Evolutionary conservation across 2,888 invertebrate genomes (phyloP), one percentile per base, ranked within the genome.

Genomic region (Ariolimax columbianus): DNA sequence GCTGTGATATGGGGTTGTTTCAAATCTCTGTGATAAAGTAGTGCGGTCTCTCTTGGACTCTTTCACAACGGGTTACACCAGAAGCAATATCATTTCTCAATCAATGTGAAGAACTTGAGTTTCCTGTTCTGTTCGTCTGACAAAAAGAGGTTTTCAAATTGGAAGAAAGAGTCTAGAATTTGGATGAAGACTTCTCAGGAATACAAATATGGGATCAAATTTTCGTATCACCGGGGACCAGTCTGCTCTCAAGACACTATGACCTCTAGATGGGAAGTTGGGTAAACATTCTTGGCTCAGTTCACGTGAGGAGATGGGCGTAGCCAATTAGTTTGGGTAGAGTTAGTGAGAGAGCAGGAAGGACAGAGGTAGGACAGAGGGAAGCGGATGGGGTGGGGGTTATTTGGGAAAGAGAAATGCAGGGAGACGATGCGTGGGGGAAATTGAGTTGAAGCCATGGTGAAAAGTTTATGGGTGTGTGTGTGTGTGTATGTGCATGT

Each of bases 131-230:
- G 38, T 38, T 26, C 70, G 40, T 9, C 23, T 36, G 23, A 38
- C 40, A 70, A 38, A 3, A 70, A 40, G 70, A 70, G 30, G 14
- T 38, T 40, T 70, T 70, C 38, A 70, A 70, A 30, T 19, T 23
- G 38, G 70, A 38, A 38, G 70, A 70, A 14, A 38, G 19, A 6
- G 38, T 40, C 38, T 40, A 38, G 70, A 40, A 70, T 70, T 70
- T 70, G 38, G 23, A 70, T 40, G 36, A 26, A 26, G 19, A 2
- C 70, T 70, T 70, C 70, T 70, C 70, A 19, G 38, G 70, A 70
- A 70, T 38, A 70, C 70, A 70, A 70, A 70, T 70, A 70, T 38
- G 70, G 38, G 70, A 19, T 70, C 70, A 40, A 70, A 70, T 70
- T 70, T 70, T 70, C 11, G 23, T 40, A 70, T 36, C 70, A 70